Evolutionary conservation across 2,797 vertebrate genomes (phyloP).

Genomic region (Acropternis orthonyx): DNA sequence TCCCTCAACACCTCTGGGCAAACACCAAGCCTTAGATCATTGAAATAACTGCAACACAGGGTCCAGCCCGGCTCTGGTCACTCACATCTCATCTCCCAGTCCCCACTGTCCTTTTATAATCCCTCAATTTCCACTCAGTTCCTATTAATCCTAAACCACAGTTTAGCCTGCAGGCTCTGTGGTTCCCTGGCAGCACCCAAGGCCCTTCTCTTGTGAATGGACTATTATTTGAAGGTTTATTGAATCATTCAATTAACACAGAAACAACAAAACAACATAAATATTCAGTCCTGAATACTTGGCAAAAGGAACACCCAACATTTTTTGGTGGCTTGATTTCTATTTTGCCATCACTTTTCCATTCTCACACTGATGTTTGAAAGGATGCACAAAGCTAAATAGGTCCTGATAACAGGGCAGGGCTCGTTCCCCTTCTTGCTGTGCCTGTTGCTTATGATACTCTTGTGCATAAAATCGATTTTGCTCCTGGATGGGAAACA

Average conservation of each 20-base stretch:
- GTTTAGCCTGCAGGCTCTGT: neutral
- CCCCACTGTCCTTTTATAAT: neutral
- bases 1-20: neutral
- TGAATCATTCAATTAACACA: neutral
- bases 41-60: neutral
- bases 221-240: neutral
- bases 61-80: neutral
- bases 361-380: neutral
- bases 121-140: neutral
- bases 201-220: neutral
- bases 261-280: fast-evolving
- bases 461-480: neutral
- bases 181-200: neutral
- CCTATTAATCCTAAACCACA: neutral
- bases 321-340: neutral
- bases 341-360: neutral
- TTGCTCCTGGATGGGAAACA: neutral
- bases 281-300: fast-evolving
- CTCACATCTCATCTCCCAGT: no score
- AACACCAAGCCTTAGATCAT: fast-evolving
- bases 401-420: neutral
- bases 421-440: neutral
- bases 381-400: neutral
- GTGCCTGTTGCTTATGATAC: neutral
- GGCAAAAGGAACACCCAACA: neutral